Evolutionary conservation across 2,888 invertebrate species (phyloP).

Genomic region (Meganola albula): DNA sequence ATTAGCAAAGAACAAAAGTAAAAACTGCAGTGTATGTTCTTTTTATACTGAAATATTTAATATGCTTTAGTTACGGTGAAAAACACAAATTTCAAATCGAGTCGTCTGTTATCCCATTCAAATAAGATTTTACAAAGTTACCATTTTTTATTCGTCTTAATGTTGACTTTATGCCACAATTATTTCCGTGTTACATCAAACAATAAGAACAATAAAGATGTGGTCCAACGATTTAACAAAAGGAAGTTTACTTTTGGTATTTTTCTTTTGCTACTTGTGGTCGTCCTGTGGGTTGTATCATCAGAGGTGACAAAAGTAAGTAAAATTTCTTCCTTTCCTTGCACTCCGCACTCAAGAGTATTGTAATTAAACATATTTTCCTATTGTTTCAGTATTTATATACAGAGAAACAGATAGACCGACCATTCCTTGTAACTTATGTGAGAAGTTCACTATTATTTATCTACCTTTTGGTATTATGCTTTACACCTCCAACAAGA

Average conservation of each 20-base stretch:
- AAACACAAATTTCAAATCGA: too few species aligned
- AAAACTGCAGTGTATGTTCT: too few species aligned
- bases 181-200: conserved; percentile 61
- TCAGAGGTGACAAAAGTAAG: conserved; percentile 95
- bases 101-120: too few species aligned
- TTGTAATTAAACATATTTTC: conserved; percentile 6
- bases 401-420: conserved; percentile 89
- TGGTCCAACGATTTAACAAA: conserved; percentile 50
- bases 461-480: conserved; percentile 91
- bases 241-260: conserved; percentile 87
- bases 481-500: conserved; percentile 93
- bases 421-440: conserved; percentile 97
- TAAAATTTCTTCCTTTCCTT: conserved; percentile 1
- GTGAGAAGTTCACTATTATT: conserved; percentile 96
- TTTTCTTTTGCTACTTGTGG: conserved; percentile 91
- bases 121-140: conserved; percentile 22
- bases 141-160: conserved; percentile 42
- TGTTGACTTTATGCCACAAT: conserved; percentile 74
- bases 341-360: background rate
- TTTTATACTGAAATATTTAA: too few species aligned
- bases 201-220: conserved; percentile 63
- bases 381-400: conserved; percentile 87
- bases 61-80: too few species aligned
- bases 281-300: conserved; percentile 97
- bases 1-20: too few species aligned